Evolutionary conservation across 2,888 invertebrate species (phyloP), one percentile per base, ranked within the genome.

Genomic region (Mesorhabditis belari): DNA sequence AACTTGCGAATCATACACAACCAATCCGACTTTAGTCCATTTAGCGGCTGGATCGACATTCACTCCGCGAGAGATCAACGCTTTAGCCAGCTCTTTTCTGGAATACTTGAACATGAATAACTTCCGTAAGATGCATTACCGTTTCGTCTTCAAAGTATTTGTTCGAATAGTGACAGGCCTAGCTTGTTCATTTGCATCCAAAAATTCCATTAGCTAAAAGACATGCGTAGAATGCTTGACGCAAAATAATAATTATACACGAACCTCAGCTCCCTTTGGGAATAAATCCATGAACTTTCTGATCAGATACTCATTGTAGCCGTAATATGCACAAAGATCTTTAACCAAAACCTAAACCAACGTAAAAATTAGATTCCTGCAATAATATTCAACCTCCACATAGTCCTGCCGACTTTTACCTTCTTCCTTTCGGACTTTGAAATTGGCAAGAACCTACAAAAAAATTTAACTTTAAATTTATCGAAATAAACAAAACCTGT

Each of bases 1-100:
- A 0, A 98, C 94, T 79, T 92, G 91, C 0, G 95, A 89, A 71
- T 90, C 92, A 82, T 92, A 99, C 6, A 99, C 87, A 2, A 98
- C 93, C 29, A 99, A 85, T 12, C 98, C 98, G 23, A 95, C 91
- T 85, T 94, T 96, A 55, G 93, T 92, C 98, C 98, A 99, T 82
- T 94, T 92, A 4, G 94, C 96, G 61, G 98, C 87, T 0, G 96
- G 95, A 84, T 99, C 96, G 67, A 99, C 86, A 85, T 99, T 98
- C 0, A 96, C 93, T 24, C 98, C 98, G 77, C 96, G 87, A 80
- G 91, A 91, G 60, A 98, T 98, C 50, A 99, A 85, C 17, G 92
- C 89, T 84, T 87, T 86, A 4, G 79, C 79, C 50, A 79, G 63
- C 53, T 77, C 78, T 25, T 77, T 73, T 52, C 79, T 71, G 53